phyloP scores from a whole-genome alignment of 2,888 invertebrate genomes.

The Ptilodon capucinus region DNA sequence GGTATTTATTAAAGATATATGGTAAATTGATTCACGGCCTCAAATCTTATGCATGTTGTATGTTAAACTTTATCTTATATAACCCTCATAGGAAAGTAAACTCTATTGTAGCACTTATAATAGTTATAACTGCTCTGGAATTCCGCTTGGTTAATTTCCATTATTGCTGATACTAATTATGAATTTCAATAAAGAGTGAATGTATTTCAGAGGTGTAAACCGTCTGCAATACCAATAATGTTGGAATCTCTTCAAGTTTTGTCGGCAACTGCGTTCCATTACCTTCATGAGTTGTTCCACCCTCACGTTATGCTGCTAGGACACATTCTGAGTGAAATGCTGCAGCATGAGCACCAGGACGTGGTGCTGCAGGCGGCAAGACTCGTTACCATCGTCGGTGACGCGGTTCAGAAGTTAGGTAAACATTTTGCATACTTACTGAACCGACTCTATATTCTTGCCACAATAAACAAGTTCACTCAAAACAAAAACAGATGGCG shows the following conservation, averaged over 20 bases:
- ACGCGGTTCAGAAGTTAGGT: conserved; percentile 83
- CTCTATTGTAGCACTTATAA: too few relatives aligned
- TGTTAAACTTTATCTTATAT: too few relatives aligned
- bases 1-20: too few relatives aligned
- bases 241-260: conserved; percentile 90
- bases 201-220: conserved; percentile 59
- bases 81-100: too few relatives aligned
- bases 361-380: conserved; percentile 88
- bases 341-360: conserved; percentile 85
- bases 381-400: conserved; percentile 86
- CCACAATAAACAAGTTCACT: too few relatives aligned
- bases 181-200: not conserved
- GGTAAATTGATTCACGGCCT: too few relatives aligned
- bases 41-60: too few relatives aligned
- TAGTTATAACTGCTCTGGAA: too few relatives aligned
- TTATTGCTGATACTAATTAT: not conserved
- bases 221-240: conserved; percentile 85
- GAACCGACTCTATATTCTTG: too few relatives aligned
- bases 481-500: too few relatives aligned
- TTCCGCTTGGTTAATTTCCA: too few relatives aligned
- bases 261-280: conserved; percentile 83
- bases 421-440: conserved; percentile 11
- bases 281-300: conserved; percentile 80
- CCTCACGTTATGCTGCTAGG: conserved; percentile 83
- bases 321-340: conserved; percentile 81